Base-by-base conservation (phyloP, 2,888 invertebrate species). In the Trilocha varians region DNA sequence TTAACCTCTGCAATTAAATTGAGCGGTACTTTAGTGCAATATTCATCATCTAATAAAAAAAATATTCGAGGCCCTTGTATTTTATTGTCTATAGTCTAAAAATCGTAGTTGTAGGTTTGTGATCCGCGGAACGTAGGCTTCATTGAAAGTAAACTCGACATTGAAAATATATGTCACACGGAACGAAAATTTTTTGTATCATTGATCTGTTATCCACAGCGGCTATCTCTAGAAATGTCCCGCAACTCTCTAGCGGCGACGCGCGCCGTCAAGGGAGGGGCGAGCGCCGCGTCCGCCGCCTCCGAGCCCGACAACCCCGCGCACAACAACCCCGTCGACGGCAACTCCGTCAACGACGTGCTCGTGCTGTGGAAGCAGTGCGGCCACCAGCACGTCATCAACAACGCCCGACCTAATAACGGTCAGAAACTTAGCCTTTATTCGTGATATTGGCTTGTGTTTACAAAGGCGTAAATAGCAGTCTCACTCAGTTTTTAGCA, bases 181-280 rank as follows among this genome's bases (percentile, higher is more conserved):
- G n/a, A n/a, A n/a, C n/a, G n/a, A n/a, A n/a, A n/a, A n/a, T n/a
- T n/a, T n/a, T n/a, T n/a, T n/a, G 25, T 6, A 6, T n/a, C 16
- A 18, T 37, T 32, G 36, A 41, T 18, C 3, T 35, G 17, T 41
- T 47, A 16, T 40, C 62, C 54, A 2, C 68, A 91, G 90, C 87
- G 91, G 46, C 76, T 92, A 39, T 88, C 90, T 0, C 85, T 90
- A 40, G 91, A 92, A 71, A 90, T 91, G 75, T 89, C 91, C 2
- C 87, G 91, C 43, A 91, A 90, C 70, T 88, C 90, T 0, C 84
- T 89, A 16, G 78, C 88, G n/a, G 88, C 88, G 36, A 87, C 87
- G 0, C 70, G 78, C n/a, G 74, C 64, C 13, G 43, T 59, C 1
- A 53, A 60, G 32, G 54, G 45, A 43, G 47, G 54, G 35, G 48